Evolutionary conservation across 2,797 vertebrate species (phyloP).

Genomic region (Molothrus aeneus): DNA sequence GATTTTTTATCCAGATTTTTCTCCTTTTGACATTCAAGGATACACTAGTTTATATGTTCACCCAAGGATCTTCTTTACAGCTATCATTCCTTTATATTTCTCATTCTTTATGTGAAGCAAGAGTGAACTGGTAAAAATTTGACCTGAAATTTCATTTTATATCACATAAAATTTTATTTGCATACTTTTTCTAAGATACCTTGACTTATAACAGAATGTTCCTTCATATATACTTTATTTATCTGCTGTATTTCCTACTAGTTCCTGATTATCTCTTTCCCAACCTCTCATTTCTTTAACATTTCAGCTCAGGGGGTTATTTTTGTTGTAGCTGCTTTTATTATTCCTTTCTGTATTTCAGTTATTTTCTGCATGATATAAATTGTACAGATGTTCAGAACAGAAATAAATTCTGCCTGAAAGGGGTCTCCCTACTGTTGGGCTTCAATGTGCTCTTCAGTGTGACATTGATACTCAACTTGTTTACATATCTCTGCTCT

Average conservation of each 20-base stretch:
- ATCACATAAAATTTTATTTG: background rate
- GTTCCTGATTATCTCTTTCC: background rate
- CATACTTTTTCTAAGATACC: background rate
- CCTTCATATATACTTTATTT: background rate
- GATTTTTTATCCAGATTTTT: background rate
- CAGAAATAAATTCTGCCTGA: background rate
- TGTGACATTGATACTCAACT: background rate
- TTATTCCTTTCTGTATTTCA: background rate
- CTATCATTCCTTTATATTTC: background rate
- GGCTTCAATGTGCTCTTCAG: background rate
- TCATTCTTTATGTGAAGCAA: background rate
- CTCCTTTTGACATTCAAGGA: background rate
- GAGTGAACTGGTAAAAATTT: background rate
- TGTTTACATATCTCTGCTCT: background rate
- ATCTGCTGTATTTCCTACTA: background rate
- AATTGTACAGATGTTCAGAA: background rate
- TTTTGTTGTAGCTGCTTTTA: background rate
- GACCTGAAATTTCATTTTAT: background rate
- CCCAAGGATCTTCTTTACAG: background rate
- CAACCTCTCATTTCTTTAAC: background rate
- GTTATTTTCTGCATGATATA: background rate
- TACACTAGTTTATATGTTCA: background rate
- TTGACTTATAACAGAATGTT: background rate
- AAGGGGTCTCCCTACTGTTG: background rate
- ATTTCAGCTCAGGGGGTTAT: background rate